Percentiles rank a stretch among this genome's conserved stretches.
Evolutionary conservation across 2,797 vertebrate species (phyloP).

Genomic region (Merluccius polli): DNA sequence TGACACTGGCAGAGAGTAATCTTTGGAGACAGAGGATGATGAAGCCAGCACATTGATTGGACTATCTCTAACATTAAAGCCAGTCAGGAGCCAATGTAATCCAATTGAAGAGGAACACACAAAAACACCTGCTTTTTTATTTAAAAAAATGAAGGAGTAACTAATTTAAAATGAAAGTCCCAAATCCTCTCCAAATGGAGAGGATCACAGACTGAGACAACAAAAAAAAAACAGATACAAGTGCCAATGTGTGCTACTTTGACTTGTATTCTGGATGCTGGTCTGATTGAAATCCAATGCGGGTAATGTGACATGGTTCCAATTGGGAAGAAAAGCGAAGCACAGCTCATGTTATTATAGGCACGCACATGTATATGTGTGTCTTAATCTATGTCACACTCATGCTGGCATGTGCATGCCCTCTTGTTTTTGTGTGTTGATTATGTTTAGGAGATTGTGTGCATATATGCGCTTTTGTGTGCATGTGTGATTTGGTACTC

Average conservation of each 20-base stretch:
- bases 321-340: constrained; percentile 33
- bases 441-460: background rate
- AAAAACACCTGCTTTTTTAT: background rate
- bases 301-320: constrained; percentile 42
- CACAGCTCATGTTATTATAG: constrained; percentile 15
- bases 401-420: background rate
- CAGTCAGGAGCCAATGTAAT: constrained; percentile 16
- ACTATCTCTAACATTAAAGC: constrained; percentile 22
- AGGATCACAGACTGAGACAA: background rate
- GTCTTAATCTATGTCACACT: background rate
- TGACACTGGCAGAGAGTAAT: constrained; percentile 16
- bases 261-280: background rate
- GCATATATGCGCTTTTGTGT: constrained; percentile 4
- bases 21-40: constrained; percentile 14
- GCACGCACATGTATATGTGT: background rate
- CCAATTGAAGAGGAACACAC: background rate
- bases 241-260: background rate
- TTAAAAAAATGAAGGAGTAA: background rate
- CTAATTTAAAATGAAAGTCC: background rate
- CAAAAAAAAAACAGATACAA: background rate
- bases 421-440: background rate
- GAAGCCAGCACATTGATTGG: constrained; percentile 40
- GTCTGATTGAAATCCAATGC: background rate
- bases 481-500: background rate
- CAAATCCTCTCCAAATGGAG: background rate